Evolutionary conservation across 2,888 invertebrate species (phyloP).

Genomic region (Heliconius erato): DNA sequence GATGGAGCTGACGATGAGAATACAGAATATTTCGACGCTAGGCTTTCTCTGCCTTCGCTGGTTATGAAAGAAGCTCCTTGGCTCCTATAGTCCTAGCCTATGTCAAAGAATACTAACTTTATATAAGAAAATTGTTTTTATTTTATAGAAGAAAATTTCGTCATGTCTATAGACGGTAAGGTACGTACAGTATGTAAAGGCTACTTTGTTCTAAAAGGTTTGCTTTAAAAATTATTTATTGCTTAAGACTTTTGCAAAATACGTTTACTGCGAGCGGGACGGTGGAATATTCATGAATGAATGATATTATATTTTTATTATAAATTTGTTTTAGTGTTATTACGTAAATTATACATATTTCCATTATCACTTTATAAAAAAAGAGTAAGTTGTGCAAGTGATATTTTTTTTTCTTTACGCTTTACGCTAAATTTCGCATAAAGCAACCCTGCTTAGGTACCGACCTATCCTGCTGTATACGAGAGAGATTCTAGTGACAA

Average conservation of each 20-base stretch:
- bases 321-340: neutral
- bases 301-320: neutral
- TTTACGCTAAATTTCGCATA: no score
- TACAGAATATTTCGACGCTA: no score
- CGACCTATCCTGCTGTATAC: no score
- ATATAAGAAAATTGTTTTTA: slow-evolving; percentile 6
- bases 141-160: neutral
- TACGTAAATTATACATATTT: neutral
- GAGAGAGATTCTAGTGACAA: no score
- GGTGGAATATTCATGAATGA: slow-evolving; percentile 31
- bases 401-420: no score
- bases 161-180: neutral
- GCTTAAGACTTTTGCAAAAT: slow-evolving; percentile 11
- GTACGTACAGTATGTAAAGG: no score
- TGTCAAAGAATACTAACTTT: neutral
- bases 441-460: no score
- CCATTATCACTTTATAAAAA: neutral
- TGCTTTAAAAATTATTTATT: slow-evolving; percentile 11
- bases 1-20: no score
- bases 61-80: no score
- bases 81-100: no score
- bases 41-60: no score
- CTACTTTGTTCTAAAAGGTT: slow-evolving; percentile 23
- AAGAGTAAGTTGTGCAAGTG: neutral
- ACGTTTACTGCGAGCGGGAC: neutral